Percentiles rank a stretch among this genome's conserved stretches.
phyloP scores from a whole-genome alignment of 2,888 invertebrate species.

The Brenthis daphne region DNA sequence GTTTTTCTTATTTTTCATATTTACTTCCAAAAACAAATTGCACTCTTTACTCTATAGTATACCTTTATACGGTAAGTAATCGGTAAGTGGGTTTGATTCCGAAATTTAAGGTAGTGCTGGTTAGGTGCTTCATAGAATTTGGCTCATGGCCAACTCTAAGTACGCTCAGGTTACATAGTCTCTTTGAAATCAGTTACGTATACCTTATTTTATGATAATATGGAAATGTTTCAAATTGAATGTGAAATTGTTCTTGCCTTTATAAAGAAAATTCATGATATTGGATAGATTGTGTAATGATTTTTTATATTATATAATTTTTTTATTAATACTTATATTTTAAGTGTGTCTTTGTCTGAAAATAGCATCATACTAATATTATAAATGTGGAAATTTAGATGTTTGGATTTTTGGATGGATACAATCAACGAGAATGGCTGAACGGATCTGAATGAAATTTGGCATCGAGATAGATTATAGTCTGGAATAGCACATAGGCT shows the following conservation, averaged over 20 bases:
- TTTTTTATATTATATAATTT: neutral
- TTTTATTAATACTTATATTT: neutral
- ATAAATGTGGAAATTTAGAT: too few relatives aligned
- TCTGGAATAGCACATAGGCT: too few relatives aligned
- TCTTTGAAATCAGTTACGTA: constrained; percentile 18
- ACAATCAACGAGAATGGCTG: too few relatives aligned
- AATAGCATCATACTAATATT: too few relatives aligned
- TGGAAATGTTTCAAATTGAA: constrained; percentile 17
- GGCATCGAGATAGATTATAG: too few relatives aligned
- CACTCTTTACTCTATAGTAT: too few relatives aligned
- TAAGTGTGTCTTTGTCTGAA: neutral
- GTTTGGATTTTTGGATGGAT: too few relatives aligned
- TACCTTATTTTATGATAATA: constrained; percentile 9
- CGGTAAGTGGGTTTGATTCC: constrained; percentile 21
- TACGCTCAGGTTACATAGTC: constrained; percentile 13
- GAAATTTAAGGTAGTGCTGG: constrained; percentile 19
- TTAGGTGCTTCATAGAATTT: constrained; percentile 17
- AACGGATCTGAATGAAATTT: too few relatives aligned
- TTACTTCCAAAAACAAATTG: too few relatives aligned
- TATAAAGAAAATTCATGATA: constrained; percentile 8
- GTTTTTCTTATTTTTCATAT: too few relatives aligned
- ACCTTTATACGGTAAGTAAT: too few relatives aligned
- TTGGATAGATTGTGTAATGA: neutral
- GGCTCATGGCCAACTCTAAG: constrained; percentile 16
- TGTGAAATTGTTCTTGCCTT: neutral